These are phyloP conservation scores for Nezara viridula DNA, from an alignment of 2,888 invertebrate species.

Conservation along the genomic window DNA sequence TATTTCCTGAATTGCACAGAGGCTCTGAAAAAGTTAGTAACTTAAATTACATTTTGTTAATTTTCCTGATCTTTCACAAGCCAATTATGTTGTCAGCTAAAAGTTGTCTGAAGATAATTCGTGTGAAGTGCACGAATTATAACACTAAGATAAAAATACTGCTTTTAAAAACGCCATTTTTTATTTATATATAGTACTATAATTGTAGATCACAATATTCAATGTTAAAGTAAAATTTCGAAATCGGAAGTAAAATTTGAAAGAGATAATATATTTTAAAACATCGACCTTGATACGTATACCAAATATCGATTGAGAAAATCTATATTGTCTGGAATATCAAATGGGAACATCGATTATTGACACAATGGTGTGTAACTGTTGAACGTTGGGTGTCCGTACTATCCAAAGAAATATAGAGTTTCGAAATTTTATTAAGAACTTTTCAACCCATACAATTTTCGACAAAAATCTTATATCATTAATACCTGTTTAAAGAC, in stretches of 20 bases:
- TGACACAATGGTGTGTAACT: background rate
- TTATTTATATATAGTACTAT: too few species aligned
- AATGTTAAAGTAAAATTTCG: too few species aligned
- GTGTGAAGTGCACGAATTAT: too few species aligned
- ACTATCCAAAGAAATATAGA: background rate
- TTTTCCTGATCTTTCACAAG: background rate
- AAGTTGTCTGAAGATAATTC: background rate
- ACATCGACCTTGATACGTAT: background rate
- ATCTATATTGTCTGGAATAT: constrained; percentile 12
- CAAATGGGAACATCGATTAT: constrained; percentile 3
- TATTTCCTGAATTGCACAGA: background rate
- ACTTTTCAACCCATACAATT: background rate
- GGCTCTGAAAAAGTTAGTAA: background rate
- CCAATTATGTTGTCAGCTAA: background rate
- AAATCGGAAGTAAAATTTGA: too few species aligned
- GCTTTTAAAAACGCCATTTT: too few species aligned
- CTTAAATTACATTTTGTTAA: background rate
- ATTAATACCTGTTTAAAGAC: too few species aligned
- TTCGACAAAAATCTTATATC: too few species aligned
- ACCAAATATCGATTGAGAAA: background rate
- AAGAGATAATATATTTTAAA: too few species aligned
- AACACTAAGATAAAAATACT: too few species aligned
- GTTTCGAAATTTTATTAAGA: background rate
- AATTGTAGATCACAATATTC: too few species aligned
- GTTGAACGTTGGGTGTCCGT: background rate